Conservation (phyloP, 2,888 invertebrate genomes). For the Hemaris fuciformis region DNA sequence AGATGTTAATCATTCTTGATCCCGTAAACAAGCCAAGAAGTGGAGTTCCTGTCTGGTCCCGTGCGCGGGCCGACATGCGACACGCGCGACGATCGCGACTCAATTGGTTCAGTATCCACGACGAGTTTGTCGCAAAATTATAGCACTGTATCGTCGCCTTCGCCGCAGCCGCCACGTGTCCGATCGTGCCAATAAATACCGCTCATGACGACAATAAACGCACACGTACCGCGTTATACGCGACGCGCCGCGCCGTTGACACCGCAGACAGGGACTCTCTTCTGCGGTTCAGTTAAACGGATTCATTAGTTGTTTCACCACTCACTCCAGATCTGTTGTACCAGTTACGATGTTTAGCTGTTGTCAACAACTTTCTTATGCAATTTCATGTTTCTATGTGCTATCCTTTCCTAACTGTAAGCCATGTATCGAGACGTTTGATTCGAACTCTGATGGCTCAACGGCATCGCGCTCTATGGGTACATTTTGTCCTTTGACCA, state of each 20-base stretch:
- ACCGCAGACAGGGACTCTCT: conserved; percentile 10
- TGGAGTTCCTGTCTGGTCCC: conserved; percentile 10
- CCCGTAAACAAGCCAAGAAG: conserved; percentile 4
- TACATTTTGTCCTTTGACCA: background rate
- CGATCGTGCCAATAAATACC: background rate
- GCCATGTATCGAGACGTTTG: background rate
- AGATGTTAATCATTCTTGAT: conserved; percentile 3
- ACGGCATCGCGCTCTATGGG: background rate
- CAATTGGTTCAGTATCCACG: background rate
- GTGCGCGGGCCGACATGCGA: conserved; percentile 4
- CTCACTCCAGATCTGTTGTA: conserved; percentile 6
- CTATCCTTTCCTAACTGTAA: conserved; percentile 7
- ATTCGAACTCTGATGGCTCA: background rate
- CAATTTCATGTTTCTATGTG: conserved; percentile 10
- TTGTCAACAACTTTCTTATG: conserved; percentile 2
- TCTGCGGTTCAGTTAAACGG: conserved; percentile 9
- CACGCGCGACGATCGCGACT: background rate
- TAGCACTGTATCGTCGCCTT: background rate
- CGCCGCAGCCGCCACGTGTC: background rate
- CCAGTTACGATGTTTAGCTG: conserved; percentile 1
- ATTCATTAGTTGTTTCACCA: conserved; percentile 10
- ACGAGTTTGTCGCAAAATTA: background rate
- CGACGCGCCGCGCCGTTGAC: too few relatives aligned
- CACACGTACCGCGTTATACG: too few relatives aligned
- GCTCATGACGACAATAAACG: too few relatives aligned